These are phyloP conservation scores for Drosophila sp. DNA, from an alignment of 1,140 invertebrate species.

Conservation along the genomic window DNA sequence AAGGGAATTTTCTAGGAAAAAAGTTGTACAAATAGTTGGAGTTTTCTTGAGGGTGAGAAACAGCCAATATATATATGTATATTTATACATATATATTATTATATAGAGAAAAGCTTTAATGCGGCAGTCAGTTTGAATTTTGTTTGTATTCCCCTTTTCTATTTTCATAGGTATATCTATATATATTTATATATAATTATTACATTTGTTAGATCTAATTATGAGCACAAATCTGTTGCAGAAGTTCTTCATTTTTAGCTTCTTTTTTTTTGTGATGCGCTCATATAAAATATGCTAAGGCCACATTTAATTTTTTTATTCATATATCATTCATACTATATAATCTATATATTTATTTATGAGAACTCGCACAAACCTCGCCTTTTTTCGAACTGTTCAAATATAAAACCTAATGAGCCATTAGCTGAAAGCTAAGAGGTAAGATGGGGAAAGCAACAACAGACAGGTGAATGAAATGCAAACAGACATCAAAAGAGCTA, in stretches of 20 bases:
- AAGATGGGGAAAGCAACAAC: background rate
- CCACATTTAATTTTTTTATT: slow-evolving; percentile 70
- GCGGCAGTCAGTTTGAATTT: slow-evolving; percentile 69
- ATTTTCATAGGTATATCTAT: slow-evolving; percentile 33
- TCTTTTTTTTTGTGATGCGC: slow-evolving; percentile 41
- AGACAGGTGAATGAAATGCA: slow-evolving; percentile 4
- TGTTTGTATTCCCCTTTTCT: slow-evolving; percentile 39
- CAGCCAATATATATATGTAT: slow-evolving; percentile 43
- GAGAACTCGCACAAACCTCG: slow-evolving; percentile 22
- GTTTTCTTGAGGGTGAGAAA: slow-evolving; percentile 27
- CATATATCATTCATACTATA: slow-evolving; percentile 26
- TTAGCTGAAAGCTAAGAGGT: slow-evolving; percentile 18
- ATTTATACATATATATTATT: slow-evolving; percentile 22
- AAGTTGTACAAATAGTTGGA: slow-evolving; percentile 1
- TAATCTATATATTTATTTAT: slow-evolving; percentile 43
- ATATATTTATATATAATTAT: slow-evolving; percentile 33
- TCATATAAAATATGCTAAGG: slow-evolving; percentile 74
- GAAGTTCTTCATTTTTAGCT: slow-evolving; percentile 48
- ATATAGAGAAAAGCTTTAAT: slow-evolving; percentile 63
- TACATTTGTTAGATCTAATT: slow-evolving; percentile 51
- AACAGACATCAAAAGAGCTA: slow-evolving; percentile 10
- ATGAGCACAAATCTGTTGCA: slow-evolving; percentile 62
- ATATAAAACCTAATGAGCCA: slow-evolving; percentile 44
- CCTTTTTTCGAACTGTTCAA: background rate
- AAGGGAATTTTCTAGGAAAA: slow-evolving; percentile 1